phyloP scores from a whole-genome alignment of 2,888 invertebrate species.

The Xanthia togata region DNA sequence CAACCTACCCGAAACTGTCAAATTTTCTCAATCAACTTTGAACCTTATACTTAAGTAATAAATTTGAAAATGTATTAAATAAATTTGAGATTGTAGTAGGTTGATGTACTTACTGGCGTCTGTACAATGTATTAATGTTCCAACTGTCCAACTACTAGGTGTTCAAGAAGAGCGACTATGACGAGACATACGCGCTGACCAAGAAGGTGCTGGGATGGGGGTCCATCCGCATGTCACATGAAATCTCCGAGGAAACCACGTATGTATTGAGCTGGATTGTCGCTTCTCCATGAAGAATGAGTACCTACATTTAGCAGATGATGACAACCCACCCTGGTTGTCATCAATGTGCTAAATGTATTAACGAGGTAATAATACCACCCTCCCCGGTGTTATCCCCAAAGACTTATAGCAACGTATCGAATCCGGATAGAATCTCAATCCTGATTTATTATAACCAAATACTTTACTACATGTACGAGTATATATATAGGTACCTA shows the following conservation, averaged over 20 bases:
- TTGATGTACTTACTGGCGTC: no score
- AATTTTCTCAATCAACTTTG: no score
- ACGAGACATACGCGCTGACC: constrained; percentile 62
- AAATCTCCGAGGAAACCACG: constrained; percentile 60
- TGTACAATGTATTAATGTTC: neutral
- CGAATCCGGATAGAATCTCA: neutral
- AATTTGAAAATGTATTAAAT: no score
- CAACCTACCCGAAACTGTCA: no score
- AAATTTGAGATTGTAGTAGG: no score
- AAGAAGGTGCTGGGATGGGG: constrained; percentile 60
- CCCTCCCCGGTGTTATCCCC: no score
- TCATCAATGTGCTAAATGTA: no score
- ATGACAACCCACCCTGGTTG: no score
- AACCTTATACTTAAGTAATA: no score
- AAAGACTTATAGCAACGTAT: neutral
- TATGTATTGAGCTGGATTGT: constrained; percentile 41
- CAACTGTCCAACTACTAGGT: constrained; percentile 41
- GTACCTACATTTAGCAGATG: neutral
- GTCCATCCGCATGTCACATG: constrained; percentile 64
- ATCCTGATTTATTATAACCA: neutral
- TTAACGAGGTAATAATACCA: no score
- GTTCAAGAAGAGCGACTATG: constrained; percentile 62
- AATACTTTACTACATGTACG: no score
- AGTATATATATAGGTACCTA: no score
- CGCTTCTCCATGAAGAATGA: neutral